These are phyloP conservation scores for Anas georgica DNA, from an alignment of 2,797 vertebrate species.

Conservation along the genomic window DNA sequence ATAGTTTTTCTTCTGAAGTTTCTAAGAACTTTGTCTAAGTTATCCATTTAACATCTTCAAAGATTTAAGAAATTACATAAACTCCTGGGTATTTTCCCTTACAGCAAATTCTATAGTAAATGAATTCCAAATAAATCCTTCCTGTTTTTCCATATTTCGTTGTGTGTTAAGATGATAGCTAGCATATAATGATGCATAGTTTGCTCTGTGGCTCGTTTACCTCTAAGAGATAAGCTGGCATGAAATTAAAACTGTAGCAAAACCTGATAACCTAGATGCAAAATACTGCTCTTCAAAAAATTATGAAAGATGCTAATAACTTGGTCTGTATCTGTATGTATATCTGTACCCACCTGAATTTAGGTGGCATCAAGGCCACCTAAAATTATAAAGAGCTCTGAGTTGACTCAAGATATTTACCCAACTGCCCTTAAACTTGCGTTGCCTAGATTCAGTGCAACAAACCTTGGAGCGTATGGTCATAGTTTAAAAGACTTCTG, in stretches of 20 bases:
- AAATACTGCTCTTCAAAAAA: not conserved
- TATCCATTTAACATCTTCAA: not conserved
- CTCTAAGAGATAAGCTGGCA: not conserved
- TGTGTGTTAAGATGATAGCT: not conserved
- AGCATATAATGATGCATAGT: not conserved
- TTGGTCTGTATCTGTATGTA: not conserved
- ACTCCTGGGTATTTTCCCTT: not conserved
- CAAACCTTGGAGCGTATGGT: not conserved
- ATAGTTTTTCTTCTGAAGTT: not conserved
- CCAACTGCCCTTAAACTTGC: not conserved
- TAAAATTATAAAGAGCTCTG: not conserved
- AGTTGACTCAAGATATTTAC: conserved; percentile 24
- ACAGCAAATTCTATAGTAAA: conserved; percentile 4
- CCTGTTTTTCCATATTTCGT: not conserved
- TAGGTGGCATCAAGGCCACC: not conserved
- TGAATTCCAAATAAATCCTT: not conserved
- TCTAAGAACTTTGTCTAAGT: conserved; percentile 10
- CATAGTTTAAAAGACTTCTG: conserved; percentile 8
- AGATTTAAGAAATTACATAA: conserved; percentile 8
- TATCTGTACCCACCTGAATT: not conserved
- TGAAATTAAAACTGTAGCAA: not conserved
- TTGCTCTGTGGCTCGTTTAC: not conserved
- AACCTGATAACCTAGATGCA: not conserved
- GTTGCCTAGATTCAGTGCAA: conserved; percentile 27
- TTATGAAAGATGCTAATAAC: not conserved